These are phyloP conservation scores for Hemaris fuciformis DNA, from an alignment of 2,888 invertebrate genomes.

Conservation along the genomic window DNA sequence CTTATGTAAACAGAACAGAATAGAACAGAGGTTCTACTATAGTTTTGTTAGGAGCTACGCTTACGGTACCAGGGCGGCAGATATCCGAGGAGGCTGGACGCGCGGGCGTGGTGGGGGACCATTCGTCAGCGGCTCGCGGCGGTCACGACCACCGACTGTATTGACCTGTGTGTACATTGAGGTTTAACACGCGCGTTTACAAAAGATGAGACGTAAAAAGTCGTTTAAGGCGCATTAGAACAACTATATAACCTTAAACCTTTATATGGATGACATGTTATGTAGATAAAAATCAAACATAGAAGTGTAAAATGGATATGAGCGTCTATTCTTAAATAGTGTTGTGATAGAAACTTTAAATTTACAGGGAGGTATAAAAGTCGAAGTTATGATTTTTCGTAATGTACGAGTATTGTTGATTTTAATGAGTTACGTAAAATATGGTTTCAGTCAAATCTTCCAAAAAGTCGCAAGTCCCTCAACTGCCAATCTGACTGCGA, in stretches of 20 bases:
- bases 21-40: background rate
- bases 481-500: slow-evolving; percentile 47
- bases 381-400: too few species aligned
- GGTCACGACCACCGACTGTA: slow-evolving; percentile 60
- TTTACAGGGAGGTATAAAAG: too few species aligned
- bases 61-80: slow-evolving; percentile 43
- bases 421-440: background rate
- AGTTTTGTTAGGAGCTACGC: background rate
- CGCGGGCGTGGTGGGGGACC: slow-evolving; percentile 38
- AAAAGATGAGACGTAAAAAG: too few species aligned
- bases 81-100: slow-evolving; percentile 43
- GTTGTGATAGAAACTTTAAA: too few species aligned
- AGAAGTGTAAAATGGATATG: too few species aligned
- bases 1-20: background rate
- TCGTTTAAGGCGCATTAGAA: too few species aligned
- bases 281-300: too few species aligned
- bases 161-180: slow-evolving; percentile 36
- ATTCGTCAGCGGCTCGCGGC: slow-evolving; percentile 72
- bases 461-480: background rate
- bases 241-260: too few species aligned
- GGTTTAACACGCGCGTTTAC: background rate
- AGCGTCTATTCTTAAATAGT: too few species aligned
- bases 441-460: background rate
- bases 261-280: too few species aligned
- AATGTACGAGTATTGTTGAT: background rate